Conservation (phyloP, 2,888 invertebrate genomes). For the Acanthosepion esculentum region DNA sequence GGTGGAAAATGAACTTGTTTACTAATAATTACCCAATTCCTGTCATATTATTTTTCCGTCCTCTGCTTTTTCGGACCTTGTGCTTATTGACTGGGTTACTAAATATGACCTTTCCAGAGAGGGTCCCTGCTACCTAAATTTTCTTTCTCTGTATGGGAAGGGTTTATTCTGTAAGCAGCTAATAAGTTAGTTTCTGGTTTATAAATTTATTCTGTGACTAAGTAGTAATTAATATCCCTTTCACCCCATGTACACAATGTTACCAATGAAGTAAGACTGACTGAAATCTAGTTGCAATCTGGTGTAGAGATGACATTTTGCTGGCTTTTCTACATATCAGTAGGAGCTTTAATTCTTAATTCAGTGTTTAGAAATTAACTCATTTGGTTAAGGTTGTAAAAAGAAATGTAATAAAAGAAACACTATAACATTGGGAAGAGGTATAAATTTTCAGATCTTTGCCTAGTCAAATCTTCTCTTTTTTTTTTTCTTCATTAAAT, state of each 20-base stretch:
- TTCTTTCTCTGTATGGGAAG: neutral
- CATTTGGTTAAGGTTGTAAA: neutral
- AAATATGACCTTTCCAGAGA: neutral
- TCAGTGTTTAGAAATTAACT: neutral
- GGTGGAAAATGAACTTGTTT: neutral
- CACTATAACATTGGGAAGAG: no score
- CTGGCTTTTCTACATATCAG: neutral
- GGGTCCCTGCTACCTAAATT: neutral
- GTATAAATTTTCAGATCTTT: no score
- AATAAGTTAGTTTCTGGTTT: neutral
- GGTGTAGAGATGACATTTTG: neutral
- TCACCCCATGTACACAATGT: neutral
- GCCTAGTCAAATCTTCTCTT: no score
- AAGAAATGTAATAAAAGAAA: no score
- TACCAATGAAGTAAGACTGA: neutral
- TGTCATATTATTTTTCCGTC: neutral
- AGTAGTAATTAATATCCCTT: neutral
- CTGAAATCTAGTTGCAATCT: neutral
- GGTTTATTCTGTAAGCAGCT: neutral
- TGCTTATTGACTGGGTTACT: neutral
- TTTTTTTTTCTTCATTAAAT: no score
- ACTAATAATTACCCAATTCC: neutral
- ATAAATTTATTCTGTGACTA: neutral
- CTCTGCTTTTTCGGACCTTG: neutral
- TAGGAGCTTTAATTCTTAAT: neutral